These are phyloP conservation scores for Bombylius major DNA, from an alignment of 2,888 invertebrate genomes.

Conservation along the genomic window DNA sequence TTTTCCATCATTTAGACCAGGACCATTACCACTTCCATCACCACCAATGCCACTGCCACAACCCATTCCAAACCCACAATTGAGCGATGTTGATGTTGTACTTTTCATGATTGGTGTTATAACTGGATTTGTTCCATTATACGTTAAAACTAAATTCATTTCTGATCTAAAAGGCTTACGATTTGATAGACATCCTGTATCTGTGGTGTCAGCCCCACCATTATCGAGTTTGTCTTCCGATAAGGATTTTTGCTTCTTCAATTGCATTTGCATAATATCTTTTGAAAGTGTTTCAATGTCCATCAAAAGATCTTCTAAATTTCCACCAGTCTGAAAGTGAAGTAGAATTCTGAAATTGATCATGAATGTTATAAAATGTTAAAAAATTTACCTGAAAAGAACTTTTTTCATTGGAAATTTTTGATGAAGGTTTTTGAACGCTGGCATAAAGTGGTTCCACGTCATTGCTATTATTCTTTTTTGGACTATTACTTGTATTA, in stretches of 20 bases:
- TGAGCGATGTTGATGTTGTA: slow-evolving; percentile 7
- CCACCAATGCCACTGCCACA: neutral
- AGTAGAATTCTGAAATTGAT: neutral
- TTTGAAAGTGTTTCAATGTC: slow-evolving; percentile 50
- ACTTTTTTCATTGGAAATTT: slow-evolving; percentile 15
- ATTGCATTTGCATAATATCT: slow-evolving; percentile 31
- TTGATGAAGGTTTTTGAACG: slow-evolving; percentile 25
- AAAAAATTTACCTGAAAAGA: slow-evolving; percentile 10
- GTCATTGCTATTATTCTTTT: neutral
- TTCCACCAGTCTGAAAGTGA: slow-evolving; percentile 42
- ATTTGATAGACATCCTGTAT: slow-evolving; percentile 7
- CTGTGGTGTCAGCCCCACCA: neutral
- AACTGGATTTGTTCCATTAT: slow-evolving; percentile 26
- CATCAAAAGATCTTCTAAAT: slow-evolving; percentile 53
- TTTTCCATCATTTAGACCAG: neutral
- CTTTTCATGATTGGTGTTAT: slow-evolving; percentile 17
- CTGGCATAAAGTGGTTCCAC: slow-evolving; percentile 31
- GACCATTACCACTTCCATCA: neutral
- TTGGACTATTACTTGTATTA: neutral
- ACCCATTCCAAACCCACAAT: neutral
- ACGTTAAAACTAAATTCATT: slow-evolving; percentile 34
- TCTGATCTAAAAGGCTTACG: slow-evolving; percentile 36
- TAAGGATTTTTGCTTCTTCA: slow-evolving; percentile 25
- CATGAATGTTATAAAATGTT: neutral
- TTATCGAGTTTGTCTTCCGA: slow-evolving; percentile 10